Evolutionary conservation across 2,113 vertebrate genomes (phyloP), one percentile per base, ranked within the genome.

Genomic region (Hyaena hyaena): DNA sequence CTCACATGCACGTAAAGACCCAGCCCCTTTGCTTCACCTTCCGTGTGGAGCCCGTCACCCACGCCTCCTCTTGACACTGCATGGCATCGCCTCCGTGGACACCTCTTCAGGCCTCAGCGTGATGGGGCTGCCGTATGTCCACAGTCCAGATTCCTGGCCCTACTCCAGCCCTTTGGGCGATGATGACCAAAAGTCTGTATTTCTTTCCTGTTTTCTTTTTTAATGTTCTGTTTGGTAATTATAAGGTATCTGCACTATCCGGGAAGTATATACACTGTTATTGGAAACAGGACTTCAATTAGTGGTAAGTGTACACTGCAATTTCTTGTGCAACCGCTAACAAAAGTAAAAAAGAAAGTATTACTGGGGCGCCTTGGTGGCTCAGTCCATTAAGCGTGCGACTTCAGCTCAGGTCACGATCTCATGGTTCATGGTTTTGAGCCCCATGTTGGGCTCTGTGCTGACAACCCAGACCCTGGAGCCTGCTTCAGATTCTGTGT

Each of bases 1-100:
- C 50, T n/a, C 26, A n/a, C 3, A 23, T 1, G 3, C 61, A 4
- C 43, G 0, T 21, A 7, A 0, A 7, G 21, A 39, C 7, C 6
- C 7, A 12, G 16, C 9, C 19, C 35, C 58, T 93, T 19, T 48
- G 10, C 35, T 35, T 8, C 3, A 43, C 7, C 74, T 10, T 48
- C 74, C 0, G 0, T 4, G 1, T 55, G 24, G 35, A 2, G 5
- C 24, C 39, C 1, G 0, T 24, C 24, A 19, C 23, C 76, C 48
- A 5, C 0, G 19, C 8, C 26, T 39, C 33, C 35, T 35, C 71
- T 0, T 2, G 19, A 31, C 10, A 33, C 39, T 6, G 39, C n/a
- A n/a, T n/a, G n/a, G n/a, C n/a, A n/a, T n/a, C n/a, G n/a, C n/a
- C n/a, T n/a, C n/a, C n/a, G 61, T 1, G 24, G 45, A 9, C 0